Evolutionary conservation across 2,888 invertebrate genomes (phyloP), one percentile per base, ranked within the genome.

Genomic region (Drosophila ezoana): DNA sequence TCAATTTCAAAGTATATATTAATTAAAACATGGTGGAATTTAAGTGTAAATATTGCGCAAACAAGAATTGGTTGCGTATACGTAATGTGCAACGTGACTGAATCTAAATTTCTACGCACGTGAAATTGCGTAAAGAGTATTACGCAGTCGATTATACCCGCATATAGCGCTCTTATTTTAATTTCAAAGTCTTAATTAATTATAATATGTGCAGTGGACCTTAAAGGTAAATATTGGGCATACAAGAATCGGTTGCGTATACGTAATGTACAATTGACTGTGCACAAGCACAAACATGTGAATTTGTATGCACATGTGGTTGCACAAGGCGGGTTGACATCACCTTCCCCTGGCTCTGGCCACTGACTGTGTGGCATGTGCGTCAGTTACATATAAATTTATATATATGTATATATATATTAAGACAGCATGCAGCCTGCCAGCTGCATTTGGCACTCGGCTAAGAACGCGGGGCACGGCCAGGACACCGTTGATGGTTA

Each of bases 401-500:
- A n/a, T 11, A 14, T 5, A 43, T 9, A 10, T 10, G 4, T 14
- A 23, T n/a, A 20, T 9, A 9, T n/a, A 2, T 10, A 13, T 37
- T 2, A 9, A 20, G 2, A 2, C 11, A 13, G 37, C 37, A 1
- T 14, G 40, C 40, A n/a, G 13, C 28, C 28, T 28, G 38, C 16
- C 38, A 28, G n/a, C 43, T 41, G 53, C 53, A 53, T 33, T 53
- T 53, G 53, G 53, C 53, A 53, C 32, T 28, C 18, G 14, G 37
- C 13, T 20, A 18, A 59, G 59, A 18, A 18, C 53, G 23, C 28
- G 28, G 28, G 28, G 28, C 28, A 28, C 8, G 16, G 18, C 54
- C 18, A 37, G 54, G 35, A 37, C 43, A 43, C 37, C 20, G 47
- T 13, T 41, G 65, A 54, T 45, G 44, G 33, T 37, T 65, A 54